phyloP scores from a whole-genome alignment of 64 coral and sea anemone species.

The Anthopleura sola region DNA sequence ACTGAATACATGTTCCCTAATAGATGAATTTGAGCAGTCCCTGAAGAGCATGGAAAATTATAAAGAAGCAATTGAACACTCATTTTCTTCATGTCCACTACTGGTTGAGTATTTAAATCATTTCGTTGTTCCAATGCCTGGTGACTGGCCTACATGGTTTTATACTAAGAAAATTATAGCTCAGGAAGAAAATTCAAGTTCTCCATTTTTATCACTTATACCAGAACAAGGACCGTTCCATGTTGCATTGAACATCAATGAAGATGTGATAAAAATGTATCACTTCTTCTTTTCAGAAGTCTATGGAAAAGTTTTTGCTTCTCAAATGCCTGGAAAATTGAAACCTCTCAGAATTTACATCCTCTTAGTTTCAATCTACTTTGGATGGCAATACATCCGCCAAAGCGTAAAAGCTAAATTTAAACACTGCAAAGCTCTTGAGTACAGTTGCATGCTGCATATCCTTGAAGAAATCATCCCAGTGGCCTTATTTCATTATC shows the following conservation, averaged over 20 bases:
- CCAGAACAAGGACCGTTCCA: slow-evolving; percentile 73
- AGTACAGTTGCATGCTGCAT: slow-evolving; percentile 21
- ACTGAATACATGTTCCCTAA: background rate
- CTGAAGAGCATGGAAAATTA: background rate
- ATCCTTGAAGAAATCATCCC: slow-evolving; percentile 48
- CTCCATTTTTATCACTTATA: slow-evolving; percentile 8
- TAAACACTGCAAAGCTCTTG: slow-evolving; percentile 16
- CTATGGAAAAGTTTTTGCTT: no score
- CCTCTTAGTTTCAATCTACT: slow-evolving; percentile 27
- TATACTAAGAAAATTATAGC: slow-evolving; percentile 49
- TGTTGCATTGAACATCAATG: slow-evolving; percentile 40
- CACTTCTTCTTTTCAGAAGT: no score
- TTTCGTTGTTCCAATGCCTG: slow-evolving; percentile 38
- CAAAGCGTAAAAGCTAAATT: slow-evolving; percentile 15
- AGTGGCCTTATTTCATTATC: slow-evolving; percentile 55
- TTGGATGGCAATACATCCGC: slow-evolving; percentile 39
- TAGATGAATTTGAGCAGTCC: background rate
- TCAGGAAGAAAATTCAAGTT: slow-evolving; percentile 1
- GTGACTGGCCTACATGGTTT: slow-evolving; percentile 72
- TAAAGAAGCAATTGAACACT: background rate
- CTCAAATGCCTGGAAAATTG: no score
- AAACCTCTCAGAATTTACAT: no score
- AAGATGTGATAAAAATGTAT: slow-evolving; percentile 7
- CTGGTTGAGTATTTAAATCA: background rate
- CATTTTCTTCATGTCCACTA: background rate